phyloP scores from a whole-genome alignment of 1,140 invertebrate species.

The Neomicropteryx cornuta region DNA sequence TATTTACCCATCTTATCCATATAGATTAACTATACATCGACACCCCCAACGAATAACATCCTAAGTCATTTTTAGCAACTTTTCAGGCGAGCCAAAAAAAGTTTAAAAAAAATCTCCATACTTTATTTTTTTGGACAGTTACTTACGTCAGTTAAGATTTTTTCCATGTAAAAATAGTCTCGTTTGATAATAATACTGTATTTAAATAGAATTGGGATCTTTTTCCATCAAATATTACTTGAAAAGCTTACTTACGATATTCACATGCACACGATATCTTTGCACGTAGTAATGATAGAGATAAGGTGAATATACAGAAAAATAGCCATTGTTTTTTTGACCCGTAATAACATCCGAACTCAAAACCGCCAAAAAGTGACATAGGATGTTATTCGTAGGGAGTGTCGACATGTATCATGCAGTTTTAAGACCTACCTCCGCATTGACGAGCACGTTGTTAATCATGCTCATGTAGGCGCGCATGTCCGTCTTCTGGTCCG shows the following conservation, averaged over 20 bases:
- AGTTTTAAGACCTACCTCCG: conserved; percentile 47
- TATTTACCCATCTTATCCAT: too few relatives aligned
- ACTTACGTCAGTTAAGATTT: too few relatives aligned
- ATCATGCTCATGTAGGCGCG: conserved; percentile 85
- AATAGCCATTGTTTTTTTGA: background rate
- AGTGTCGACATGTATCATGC: conserved; percentile 4
- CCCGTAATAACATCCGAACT: too few relatives aligned
- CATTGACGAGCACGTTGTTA: conserved; percentile 76
- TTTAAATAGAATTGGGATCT: too few relatives aligned
- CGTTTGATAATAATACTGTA: too few relatives aligned
- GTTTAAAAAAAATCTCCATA: too few relatives aligned
- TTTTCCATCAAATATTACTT: background rate
- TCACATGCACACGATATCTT: background rate
- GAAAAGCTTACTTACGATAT: background rate
- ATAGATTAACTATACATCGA: too few relatives aligned
- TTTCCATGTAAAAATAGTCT: too few relatives aligned
- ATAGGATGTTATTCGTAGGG: conserved; percentile 2
- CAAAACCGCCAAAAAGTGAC: background rate
- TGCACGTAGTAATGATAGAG: background rate
- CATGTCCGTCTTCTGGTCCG: conserved; percentile 80
- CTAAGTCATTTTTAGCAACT: too few relatives aligned
- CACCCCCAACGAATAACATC: too few relatives aligned
- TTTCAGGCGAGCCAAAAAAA: too few relatives aligned
- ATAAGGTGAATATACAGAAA: background rate
- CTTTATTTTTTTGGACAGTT: too few relatives aligned